Evolutionary conservation across 2,113 vertebrate species (phyloP), one percentile per base, ranked within the genome.

Genomic region (Colossoma macropomum): DNA sequence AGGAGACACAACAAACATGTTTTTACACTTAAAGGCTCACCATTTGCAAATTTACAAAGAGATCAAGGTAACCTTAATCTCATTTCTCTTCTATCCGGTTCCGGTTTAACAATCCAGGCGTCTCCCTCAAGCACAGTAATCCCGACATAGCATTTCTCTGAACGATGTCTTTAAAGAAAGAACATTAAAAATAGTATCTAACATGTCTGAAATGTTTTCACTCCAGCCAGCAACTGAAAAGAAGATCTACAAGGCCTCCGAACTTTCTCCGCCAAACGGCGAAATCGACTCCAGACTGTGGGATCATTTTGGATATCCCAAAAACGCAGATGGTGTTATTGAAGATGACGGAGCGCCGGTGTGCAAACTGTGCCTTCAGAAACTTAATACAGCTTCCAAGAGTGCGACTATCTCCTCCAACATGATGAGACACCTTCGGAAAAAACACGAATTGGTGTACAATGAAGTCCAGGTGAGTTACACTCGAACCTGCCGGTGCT

Each of bases 241-340:
- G 30, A 45, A 59, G 19, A n/a, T 76, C 17, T 77, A 77, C 65
- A 70, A 71, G 52, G 12, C 75, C 2, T 48, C 69, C 1, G 74
- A 77, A 52, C 81, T 83, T 12, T 50, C 63, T 25, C 74, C 81
- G 8, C 81, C 81, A 0, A 71, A 34, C 1, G 74, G 75, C 2
- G 65, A 83, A 41, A 25, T 83, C 9, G 81, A 83, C 66, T 25
- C 60, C 27, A 30, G 81, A 2, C 16, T 83, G 17, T 83, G 81
- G 81, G 81, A 83, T 45, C 81, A 83, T 27, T 83, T 83, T 10
- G 81, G 81, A 34, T 83, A 83, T 83, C 81, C 81, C 23, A 83
- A 83, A 70, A 83, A 83, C 2, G 5, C 74, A 11, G 54, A 70
- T 3, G 81, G 81, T 0, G 54, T 70, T 8, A 15, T 83, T 1